phyloP scores from a whole-genome alignment of 2,797 vertebrate species.

The Fistularia commersonii region DNA sequence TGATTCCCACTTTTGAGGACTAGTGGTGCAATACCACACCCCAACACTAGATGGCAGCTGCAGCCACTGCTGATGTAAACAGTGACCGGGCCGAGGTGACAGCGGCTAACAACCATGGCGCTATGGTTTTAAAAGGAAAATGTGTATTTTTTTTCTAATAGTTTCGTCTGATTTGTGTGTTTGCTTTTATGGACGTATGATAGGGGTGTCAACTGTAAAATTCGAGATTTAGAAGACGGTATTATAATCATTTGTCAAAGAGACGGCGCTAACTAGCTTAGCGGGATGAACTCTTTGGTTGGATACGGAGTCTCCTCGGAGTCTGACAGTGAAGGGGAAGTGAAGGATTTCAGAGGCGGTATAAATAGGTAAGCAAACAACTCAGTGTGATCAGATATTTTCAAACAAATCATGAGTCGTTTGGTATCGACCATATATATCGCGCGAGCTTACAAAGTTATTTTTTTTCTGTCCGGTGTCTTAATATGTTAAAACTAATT shows the following conservation, averaged over 20 bases:
- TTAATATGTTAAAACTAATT: not conserved
- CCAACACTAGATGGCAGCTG: constrained; percentile 31
- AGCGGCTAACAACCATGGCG: not conserved
- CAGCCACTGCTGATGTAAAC: not conserved
- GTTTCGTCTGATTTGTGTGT: too few relatives aligned
- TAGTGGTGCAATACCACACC: constrained; percentile 35
- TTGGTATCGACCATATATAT: not conserved
- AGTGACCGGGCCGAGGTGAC: not conserved
- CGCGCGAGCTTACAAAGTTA: too few relatives aligned
- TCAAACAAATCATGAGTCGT: not conserved
- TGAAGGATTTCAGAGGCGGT: constrained; percentile 17
- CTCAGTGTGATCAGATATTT: not conserved
- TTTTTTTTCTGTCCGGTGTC: too few relatives aligned
- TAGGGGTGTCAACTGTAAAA: too few relatives aligned
- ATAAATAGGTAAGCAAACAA: constrained; percentile 20
- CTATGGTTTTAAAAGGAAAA: too few relatives aligned
- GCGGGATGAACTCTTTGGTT: constrained; percentile 71
- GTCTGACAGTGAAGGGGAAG: constrained; percentile 72
- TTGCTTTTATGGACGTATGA: too few relatives aligned
- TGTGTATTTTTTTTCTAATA: too few relatives aligned
- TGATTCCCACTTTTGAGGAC: not conserved
- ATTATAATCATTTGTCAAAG: not conserved
- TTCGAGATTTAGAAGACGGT: too few relatives aligned
- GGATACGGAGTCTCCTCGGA: constrained; percentile 77
- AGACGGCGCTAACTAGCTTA: constrained; percentile 10